A percentile compares a stretch with the other conserved stretches of the same genome.
Evolutionary conservation across 2,113 vertebrate species (phyloP).

Genomic region (Pionites leucogaster): DNA sequence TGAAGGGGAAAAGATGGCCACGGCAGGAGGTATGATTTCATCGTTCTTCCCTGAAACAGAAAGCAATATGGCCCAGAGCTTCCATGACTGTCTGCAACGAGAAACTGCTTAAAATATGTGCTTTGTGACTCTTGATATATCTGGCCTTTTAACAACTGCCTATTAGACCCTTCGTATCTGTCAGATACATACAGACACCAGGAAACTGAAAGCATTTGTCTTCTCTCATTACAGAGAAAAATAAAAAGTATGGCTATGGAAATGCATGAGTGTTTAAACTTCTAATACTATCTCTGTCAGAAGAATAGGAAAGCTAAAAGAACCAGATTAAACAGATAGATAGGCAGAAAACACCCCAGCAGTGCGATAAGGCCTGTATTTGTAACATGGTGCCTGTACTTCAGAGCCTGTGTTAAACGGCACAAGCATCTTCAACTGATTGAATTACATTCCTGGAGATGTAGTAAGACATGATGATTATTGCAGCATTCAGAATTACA

Average conservation of each 20-base stretch:
- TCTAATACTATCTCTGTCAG: not conserved
- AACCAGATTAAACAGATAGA: not conserved
- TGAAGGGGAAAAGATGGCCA: constrained; percentile 79
- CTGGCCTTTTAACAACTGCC: not conserved
- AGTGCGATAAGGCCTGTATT: not conserved
- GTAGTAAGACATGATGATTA: not conserved
- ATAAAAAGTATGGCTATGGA: not conserved
- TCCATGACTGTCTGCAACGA: not conserved
- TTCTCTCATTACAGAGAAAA: not conserved
- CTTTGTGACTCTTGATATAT: not conserved
- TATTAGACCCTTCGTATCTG: not conserved
- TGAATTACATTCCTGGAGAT: not conserved
- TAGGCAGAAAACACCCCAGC: not conserved
- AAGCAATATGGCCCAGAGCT: not conserved
- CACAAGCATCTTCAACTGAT: not conserved
- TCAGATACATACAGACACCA: not conserved
- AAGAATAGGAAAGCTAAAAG: not conserved
- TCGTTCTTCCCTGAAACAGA: constrained; percentile 43
- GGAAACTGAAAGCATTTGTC: not conserved
- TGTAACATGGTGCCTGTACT: not conserved
- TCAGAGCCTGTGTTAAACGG: not conserved
- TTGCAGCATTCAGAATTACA: not conserved
- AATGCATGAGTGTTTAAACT: not conserved
- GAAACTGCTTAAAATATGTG: not conserved
- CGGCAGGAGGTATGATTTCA: not conserved